Evolutionary conservation across 2,888 invertebrate genomes (phyloP), one percentile per base, ranked within the genome.

Genomic region (Melangyna quadrimaculata): DNA sequence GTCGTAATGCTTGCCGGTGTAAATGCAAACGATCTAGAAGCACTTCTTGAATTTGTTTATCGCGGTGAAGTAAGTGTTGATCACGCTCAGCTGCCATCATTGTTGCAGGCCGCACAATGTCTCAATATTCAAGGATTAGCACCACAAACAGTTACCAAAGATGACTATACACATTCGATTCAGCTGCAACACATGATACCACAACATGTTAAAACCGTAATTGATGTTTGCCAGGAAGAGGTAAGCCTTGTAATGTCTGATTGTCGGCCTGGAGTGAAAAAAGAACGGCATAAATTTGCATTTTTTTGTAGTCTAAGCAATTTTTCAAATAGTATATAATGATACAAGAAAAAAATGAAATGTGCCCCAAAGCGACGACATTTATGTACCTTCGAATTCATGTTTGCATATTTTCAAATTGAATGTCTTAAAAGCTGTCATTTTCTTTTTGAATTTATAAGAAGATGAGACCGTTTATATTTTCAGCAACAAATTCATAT

Each of bases 1-100:
- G 94, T 94, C 35, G 93, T 94, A n/a, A 94, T 94, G 94, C 90
- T 94, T 88, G 94, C 94, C 57, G 94, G 94, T 78, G 94, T 94
- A 32, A 93, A 93, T 88, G 94, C 94, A 59, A 93, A 93, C 87
- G 94, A 94, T 90, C 91, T 94, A 87, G 94, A 94, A 89, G 94
- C 94, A n/a, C 89, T 94, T 67, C 90, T 94, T 59, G 94, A 94
- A 90, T 94, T 94, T 90, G 94, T 94, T 55, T 94, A 94, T 88
- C 93, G 94, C 53, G 94, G 94, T 61, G 94, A 94, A 92, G 94
- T 94, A 29, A 94, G 94, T 87, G 94, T 94, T 27, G 94, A 94
- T 89, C 94, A 94, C 80, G 93, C 93, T 61, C 94, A 94, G 88
- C 90, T 94, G 77, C 94, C 94, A 27, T 94, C 94, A 51, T 90